Evolutionary conservation across 1,140 invertebrate species (phyloP).

Genomic region (Bombus confusus): DNA sequence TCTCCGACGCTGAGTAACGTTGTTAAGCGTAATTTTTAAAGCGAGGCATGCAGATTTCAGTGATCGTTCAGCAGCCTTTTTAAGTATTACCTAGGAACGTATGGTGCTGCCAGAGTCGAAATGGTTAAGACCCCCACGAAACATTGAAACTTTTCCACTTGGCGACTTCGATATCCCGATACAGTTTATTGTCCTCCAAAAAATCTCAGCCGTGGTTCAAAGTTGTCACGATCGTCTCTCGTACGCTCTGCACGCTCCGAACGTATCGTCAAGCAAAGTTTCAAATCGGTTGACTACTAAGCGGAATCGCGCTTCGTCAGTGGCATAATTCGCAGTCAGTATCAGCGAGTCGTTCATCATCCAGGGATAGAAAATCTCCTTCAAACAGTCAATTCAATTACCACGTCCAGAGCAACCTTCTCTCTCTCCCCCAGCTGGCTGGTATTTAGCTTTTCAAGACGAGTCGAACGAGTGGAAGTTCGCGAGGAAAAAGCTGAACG

Average conservation of each 20-base stretch:
- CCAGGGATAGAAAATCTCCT: neutral
- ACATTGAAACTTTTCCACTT: neutral
- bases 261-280: neutral
- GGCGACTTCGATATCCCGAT: neutral
- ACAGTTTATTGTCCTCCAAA: neutral
- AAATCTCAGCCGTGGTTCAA: neutral
- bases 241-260: too few species aligned
- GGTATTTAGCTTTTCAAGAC: neutral
- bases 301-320: neutral
- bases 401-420: neutral
- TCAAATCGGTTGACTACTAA: too few species aligned
- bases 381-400: conserved; percentile 1
- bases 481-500: neutral
- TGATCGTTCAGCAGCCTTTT: too few species aligned
- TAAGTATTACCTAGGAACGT: neutral
- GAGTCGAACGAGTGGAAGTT: neutral
- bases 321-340: neutral
- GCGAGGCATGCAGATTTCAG: too few species aligned
- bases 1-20: too few species aligned
- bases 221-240: neutral
- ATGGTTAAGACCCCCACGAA: neutral
- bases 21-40: too few species aligned
- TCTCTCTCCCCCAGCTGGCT: neutral
- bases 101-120: neutral
- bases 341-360: neutral